Conservation (phyloP, 2,797 vertebrate genomes). For the Geotrypetes seraphini region DNA sequence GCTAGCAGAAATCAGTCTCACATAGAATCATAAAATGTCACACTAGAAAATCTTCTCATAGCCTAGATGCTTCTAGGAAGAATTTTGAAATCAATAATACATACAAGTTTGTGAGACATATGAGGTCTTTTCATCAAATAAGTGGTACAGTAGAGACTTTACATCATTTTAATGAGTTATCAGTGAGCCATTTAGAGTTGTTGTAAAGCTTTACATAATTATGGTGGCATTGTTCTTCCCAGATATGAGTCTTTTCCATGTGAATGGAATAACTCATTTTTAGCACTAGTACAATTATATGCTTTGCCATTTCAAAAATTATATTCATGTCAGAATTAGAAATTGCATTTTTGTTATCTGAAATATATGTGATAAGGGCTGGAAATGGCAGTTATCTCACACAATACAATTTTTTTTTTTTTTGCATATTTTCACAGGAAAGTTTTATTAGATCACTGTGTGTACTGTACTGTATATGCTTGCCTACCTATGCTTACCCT, state of each 20-base stretch:
- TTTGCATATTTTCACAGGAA: no score
- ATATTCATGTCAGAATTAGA: no score
- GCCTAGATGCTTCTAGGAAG: background rate
- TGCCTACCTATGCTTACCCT: no score
- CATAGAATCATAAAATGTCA: background rate
- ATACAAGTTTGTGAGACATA: background rate
- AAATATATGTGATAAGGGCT: no score
- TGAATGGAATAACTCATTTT: no score
- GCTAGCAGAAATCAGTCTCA: background rate
- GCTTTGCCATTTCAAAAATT: no score
- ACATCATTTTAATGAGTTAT: background rate
- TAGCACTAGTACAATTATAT: no score
- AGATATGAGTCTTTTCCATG: background rate
- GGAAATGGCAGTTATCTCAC: no score
- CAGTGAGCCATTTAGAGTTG: background rate
- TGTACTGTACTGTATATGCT: no score
- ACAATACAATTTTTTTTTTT: no score
- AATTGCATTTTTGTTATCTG: no score
- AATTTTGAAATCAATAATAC: background rate
- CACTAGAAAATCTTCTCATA: background rate
- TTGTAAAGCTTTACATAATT: background rate
- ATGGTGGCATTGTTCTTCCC: background rate
- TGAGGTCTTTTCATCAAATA: slow-evolving; percentile 4
- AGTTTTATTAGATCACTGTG: no score
- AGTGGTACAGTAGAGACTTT: background rate